phyloP scores from a whole-genome alignment of 2,113 vertebrate genomes.

The Erythrocercus mccallii region DNA sequence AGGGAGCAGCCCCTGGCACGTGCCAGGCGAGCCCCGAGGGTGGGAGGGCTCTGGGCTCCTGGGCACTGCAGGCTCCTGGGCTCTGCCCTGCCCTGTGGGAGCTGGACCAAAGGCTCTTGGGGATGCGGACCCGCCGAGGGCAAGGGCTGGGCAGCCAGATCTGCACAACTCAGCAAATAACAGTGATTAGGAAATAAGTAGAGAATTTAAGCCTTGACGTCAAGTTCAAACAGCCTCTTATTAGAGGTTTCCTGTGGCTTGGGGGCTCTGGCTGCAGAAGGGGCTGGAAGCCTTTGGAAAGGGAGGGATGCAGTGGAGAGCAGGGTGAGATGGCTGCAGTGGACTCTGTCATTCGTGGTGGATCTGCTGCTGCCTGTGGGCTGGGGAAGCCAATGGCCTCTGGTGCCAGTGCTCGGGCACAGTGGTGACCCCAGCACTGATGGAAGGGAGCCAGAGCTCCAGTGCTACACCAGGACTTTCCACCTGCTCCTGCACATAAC shows the following conservation, averaged over 20 bases:
- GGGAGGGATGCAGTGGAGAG: neutral
- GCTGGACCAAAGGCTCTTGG: neutral
- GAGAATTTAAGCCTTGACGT: slow-evolving; percentile 22
- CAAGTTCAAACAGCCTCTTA: slow-evolving; percentile 34
- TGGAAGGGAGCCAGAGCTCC: rapidly evolving
- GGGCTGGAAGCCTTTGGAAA: neutral
- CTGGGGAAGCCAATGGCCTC: rapidly evolving
- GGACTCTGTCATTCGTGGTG: rapidly evolving
- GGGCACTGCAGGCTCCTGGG: neutral
- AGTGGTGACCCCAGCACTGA: rapidly evolving
- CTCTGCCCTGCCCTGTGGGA: neutral
- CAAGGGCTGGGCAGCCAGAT: neutral
- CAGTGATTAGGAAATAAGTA: slow-evolving; percentile 37
- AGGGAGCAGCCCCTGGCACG: rapidly evolving
- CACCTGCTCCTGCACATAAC: neutral
- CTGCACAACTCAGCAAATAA: slow-evolving; percentile 36
- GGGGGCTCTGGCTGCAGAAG: neutral
- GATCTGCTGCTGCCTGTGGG: neutral
- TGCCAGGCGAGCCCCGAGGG: rapidly evolving
- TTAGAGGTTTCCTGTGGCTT: slow-evolving; percentile 62
- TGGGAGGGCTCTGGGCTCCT: neutral
- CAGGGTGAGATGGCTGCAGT: neutral
- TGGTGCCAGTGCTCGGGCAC: neutral
- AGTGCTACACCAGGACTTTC: neutral
- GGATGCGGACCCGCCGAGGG: neutral